Evolutionary conservation across 2,888 invertebrate genomes (phyloP).

Genomic region (Dryococelus australis): DNA sequence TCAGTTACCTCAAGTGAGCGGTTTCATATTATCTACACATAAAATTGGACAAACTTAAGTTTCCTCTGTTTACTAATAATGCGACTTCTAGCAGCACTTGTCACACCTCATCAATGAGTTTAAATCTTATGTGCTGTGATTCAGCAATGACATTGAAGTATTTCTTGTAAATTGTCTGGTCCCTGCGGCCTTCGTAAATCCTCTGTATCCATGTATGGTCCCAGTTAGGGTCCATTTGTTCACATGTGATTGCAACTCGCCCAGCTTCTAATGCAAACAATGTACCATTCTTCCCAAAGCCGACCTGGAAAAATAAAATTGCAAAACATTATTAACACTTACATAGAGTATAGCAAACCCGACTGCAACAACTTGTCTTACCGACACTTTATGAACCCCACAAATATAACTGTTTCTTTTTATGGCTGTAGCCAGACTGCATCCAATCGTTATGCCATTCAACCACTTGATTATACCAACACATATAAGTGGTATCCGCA

Average conservation of each 20-base stretch:
- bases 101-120: constrained; percentile 67
- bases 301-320: constrained; percentile 68
- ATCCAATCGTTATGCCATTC: too few species aligned
- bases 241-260: constrained; percentile 81
- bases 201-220: constrained; percentile 76
- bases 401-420: too few species aligned
- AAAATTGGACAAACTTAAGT: too few species aligned
- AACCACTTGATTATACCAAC: too few species aligned
- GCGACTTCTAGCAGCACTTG: too few species aligned
- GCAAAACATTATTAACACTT: constrained; percentile 48
- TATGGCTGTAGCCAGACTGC: too few species aligned
- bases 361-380: too few species aligned
- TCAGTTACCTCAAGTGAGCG: too few species aligned
- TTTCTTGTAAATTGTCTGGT: constrained; percentile 78
- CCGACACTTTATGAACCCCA: too few species aligned
- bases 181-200: constrained; percentile 69
- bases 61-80: too few species aligned
- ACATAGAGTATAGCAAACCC: background rate
- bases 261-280: constrained; percentile 83
- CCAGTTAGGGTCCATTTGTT: constrained; percentile 81
- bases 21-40: too few species aligned
- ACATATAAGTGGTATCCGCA: too few species aligned
- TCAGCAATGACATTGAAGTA: constrained; percentile 84
- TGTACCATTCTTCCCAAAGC: constrained; percentile 79
- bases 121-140: constrained; percentile 80